These are phyloP conservation scores for Chesias legatella DNA, from an alignment of 2,888 invertebrate species.

Conservation along the genomic window DNA sequence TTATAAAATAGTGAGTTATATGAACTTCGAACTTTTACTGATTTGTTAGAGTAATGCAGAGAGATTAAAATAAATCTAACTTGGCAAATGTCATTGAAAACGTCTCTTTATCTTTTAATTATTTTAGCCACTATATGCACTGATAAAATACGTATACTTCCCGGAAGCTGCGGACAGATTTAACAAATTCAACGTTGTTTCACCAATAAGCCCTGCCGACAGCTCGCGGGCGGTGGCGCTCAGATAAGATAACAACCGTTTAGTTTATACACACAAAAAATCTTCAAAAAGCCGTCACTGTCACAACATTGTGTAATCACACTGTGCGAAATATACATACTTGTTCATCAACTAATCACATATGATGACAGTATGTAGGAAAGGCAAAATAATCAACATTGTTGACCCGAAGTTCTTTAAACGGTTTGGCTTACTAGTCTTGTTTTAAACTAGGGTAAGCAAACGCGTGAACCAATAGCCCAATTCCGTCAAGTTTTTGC, in stretches of 20 bases:
- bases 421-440: slow-evolving; percentile 14
- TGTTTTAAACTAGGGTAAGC: slow-evolving; percentile 19
- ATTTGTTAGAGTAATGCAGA: no score
- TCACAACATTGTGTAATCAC: slow-evolving; percentile 11
- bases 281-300: slow-evolving; percentile 34
- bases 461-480: slow-evolving; percentile 19
- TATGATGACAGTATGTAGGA: slow-evolving; percentile 32
- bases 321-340: slow-evolving; percentile 18
- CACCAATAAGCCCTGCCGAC: slow-evolving; percentile 30
- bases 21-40: slow-evolving; percentile 14
- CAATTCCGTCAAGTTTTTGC: slow-evolving; percentile 18
- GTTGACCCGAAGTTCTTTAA: slow-evolving; percentile 18
- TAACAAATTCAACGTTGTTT: slow-evolving; percentile 40
- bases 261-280: slow-evolving; percentile 11
- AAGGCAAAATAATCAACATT: slow-evolving; percentile 24
- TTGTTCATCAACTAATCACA: slow-evolving; percentile 35
- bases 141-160: slow-evolving; percentile 7
- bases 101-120: no score
- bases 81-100: no score
- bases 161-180: slow-evolving; percentile 31
- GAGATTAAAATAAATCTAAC: no score
- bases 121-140: slow-evolving; percentile 4
- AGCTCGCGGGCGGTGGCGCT: slow-evolving; percentile 31
- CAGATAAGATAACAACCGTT: slow-evolving; percentile 44
- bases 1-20: slow-evolving; percentile 33